Base-by-base conservation (phyloP, 2,888 invertebrate genomes). In the Cephus pulcher region DNA sequence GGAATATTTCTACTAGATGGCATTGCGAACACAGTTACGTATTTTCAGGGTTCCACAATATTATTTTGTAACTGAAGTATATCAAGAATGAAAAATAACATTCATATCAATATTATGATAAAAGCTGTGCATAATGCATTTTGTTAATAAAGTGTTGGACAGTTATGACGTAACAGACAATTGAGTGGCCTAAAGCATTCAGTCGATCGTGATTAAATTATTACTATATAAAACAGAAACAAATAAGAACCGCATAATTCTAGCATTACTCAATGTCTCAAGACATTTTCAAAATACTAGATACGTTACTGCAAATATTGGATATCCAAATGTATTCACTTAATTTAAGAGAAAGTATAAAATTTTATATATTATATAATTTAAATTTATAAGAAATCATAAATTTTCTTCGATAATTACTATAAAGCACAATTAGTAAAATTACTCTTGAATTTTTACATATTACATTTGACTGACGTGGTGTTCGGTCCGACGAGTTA, bases 401-500 rank as follows among this genome's bases (percentile, higher is more conserved):
- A 23, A 2, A 56, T 23, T 23, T 56, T 56, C 1, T 23, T 23
- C 9, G 23, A 9, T 23, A 23, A 9, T 56, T 56, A 56, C 6
- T 56, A 23, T 56, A 56, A 56, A 56, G 23, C 56, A 23, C 9
- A 56, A 40, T 15, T 56, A 15, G 11, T 71, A 32, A 32, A 9
- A 71, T 71, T 71, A n/a, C 12, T 71, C 23, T 56, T 56, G 23
- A 56, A 56, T 23, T 56, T 56, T 23, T 33, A 71, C 71, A 34
- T 71, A 80, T 76, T 37, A 80, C 78, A 85, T 82, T 82, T 83
- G 80, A 84, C 81, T 86, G 85, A 86, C 86, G 85, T 87, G 85
- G 85, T 85, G 77, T 83, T 82, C 74, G n/a, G n/a, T 33, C 34
- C 34, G 74, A 76, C 69, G 70, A 81, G 69, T 76, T 34, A 71